phyloP scores from a whole-genome alignment of 2,113 vertebrate species.

The Solenodon paradoxus region DNA sequence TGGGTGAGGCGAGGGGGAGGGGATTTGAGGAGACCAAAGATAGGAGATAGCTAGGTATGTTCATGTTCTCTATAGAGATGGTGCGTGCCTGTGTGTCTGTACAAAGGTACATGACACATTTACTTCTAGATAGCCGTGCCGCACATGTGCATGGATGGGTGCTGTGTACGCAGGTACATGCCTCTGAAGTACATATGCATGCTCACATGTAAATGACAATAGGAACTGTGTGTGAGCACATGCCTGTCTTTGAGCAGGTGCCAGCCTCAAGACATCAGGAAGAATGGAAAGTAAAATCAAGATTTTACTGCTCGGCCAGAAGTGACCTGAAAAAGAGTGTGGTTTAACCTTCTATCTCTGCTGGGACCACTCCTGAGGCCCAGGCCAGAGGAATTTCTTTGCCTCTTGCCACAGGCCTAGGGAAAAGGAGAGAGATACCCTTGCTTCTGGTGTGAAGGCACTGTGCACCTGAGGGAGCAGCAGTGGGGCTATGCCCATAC shows the following conservation, averaged over 20 bases:
- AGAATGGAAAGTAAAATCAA: not conserved
- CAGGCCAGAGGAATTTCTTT: not conserved
- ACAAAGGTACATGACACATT: not conserved
- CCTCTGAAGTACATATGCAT: not conserved
- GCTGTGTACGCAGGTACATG: not conserved
- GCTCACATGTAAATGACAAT: not conserved
- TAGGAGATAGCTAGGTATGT: not conserved
- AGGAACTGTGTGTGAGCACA: not conserved
- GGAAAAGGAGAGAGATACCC: not conserved
- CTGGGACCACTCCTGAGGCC: not conserved
- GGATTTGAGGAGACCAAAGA: not conserved
- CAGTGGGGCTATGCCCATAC: not conserved
- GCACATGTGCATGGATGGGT: not conserved
- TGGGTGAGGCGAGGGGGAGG: not conserved
- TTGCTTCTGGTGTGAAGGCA: not conserved
- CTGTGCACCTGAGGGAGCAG: not conserved
- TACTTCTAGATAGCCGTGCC: not conserved
- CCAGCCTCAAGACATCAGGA: constrained; percentile 15
- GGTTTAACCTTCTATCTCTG: not conserved
- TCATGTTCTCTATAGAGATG: not conserved
- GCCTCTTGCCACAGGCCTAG: not conserved
- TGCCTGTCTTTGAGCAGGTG: not conserved
- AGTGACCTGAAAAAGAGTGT: not conserved
- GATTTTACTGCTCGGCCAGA: not conserved
- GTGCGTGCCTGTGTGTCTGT: not conserved